These are phyloP conservation scores for Cichladusa arquata DNA, from an alignment of 2,113 vertebrate species.

Conservation along the genomic window DNA sequence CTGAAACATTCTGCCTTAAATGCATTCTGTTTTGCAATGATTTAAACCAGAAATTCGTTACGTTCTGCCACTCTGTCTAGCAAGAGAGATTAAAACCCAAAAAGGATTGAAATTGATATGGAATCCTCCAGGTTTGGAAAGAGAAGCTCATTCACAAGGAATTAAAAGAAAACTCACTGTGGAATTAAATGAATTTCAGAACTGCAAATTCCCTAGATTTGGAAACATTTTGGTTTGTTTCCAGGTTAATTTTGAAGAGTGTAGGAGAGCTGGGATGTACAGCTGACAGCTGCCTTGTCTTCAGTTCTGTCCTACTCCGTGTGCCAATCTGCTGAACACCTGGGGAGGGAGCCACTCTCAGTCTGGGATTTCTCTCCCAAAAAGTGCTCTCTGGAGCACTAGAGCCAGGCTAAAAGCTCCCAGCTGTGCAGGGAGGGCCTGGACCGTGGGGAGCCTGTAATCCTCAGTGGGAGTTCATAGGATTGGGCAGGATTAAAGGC, in stretches of 20 bases:
- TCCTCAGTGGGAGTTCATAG: background rate
- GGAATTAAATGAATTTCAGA: slow-evolving; percentile 44
- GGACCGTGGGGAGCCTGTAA: background rate
- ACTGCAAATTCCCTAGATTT: slow-evolving; percentile 25
- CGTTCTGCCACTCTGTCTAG: background rate
- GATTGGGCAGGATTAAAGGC: background rate
- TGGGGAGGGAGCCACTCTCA: background rate
- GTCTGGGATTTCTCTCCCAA: background rate
- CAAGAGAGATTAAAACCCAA: slow-evolving; percentile 21
- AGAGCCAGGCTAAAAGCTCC: background rate
- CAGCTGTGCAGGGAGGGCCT: background rate
- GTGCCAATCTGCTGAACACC: background rate
- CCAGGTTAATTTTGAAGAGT: slow-evolving; percentile 36
- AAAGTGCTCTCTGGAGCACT: background rate
- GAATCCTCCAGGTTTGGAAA: slow-evolving; percentile 48
- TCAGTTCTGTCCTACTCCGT: background rate
- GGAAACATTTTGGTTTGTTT: slow-evolving; percentile 46
- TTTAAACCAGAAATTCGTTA: slow-evolving; percentile 40
- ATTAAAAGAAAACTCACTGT: slow-evolving; percentile 34
- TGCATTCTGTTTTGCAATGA: slow-evolving; percentile 24
- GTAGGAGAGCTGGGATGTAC: background rate
- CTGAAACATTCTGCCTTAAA: background rate
- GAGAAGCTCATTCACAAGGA: slow-evolving; percentile 22
- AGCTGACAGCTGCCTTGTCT: slow-evolving; percentile 59
- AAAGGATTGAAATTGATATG: slow-evolving; percentile 30